Conservation (phyloP, 2,113 vertebrate genomes). For the Thermophis baileyi region DNA sequence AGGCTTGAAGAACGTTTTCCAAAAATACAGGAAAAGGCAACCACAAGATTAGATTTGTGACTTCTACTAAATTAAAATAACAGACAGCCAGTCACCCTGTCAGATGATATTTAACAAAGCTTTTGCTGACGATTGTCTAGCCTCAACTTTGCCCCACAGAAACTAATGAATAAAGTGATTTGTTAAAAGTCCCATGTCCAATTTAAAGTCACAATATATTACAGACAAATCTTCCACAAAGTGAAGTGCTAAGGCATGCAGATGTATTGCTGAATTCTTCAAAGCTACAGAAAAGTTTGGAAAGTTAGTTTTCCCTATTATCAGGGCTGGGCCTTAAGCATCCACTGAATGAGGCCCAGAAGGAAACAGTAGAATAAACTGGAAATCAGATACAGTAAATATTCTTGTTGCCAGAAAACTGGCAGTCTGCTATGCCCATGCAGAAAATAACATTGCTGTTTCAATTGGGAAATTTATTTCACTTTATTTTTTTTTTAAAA, state of each 20-base stretch:
- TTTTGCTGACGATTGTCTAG: conserved; percentile 3
- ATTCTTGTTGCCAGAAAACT: not conserved
- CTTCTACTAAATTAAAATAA: not conserved
- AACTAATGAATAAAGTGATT: not conserved
- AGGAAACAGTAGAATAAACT: not conserved
- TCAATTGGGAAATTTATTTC: too few species aligned
- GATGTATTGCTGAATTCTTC: not conserved
- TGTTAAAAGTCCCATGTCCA: not conserved
- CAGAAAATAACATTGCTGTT: not conserved
- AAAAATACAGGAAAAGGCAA: not conserved
- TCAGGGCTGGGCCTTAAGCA: not conserved
- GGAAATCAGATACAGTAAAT: not conserved
- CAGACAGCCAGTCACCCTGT: not conserved
- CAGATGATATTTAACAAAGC: conserved; percentile 1
- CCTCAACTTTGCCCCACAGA: not conserved
- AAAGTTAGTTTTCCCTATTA: not conserved
- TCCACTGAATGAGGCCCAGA: not conserved
- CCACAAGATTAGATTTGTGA: not conserved
- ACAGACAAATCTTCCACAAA: not conserved
- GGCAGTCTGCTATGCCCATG: not conserved
- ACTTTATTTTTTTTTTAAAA: not conserved
- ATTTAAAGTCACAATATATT: not conserved
- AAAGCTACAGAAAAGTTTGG: not conserved
- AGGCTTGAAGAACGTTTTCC: not conserved
- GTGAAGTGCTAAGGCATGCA: not conserved